Evolutionary conservation across 2,113 vertebrate species (phyloP), one percentile per base, ranked within the genome.

Genomic region (Otus sunia): DNA sequence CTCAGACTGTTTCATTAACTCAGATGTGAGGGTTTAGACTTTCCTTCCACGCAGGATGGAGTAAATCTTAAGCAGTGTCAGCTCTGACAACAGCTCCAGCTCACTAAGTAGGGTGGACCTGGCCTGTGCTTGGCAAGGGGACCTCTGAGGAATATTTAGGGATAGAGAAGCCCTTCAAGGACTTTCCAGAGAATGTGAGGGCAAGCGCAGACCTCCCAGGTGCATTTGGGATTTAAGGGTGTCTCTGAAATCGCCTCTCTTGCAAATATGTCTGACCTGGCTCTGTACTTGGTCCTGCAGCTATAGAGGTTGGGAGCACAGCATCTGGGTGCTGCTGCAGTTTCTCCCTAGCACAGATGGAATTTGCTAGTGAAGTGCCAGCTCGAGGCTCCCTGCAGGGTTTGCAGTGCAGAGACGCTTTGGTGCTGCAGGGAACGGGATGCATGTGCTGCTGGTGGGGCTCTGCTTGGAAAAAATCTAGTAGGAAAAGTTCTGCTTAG

Each of bases 1-100:
- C 88, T 95, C 79, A 93, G 92, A 88, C 95, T 94, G 60, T 95
- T 95, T 97, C 97, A 95, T 97, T 94, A 94, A 91, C 91, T 97
- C 95, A 95, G 88, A 94, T 91, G 86, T 93, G 91, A 94, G 86
- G 86, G 80, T 92, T 94, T 89, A 86, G 89, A 89, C 91, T 96
- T 95, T 84, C 85, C 83, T 95, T 94, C 90, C 92, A 82, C 0
- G 8, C 80, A 91, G 94, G 95, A 94, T 60, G 91, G 86, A 94
- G 92, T 96, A 95, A 96, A 95, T 96, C 92, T 93, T 86, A 55
- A 12, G 7, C 0, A 0, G 69, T 93, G 95, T 94, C 95, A 95
- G 71, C 64, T 93, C 75, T 84, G 79, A 93, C 90, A 94, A 77
- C 79, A 92, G 56, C 56, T 94, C 72, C 1, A 0, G 63, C 64